Base-by-base conservation (phyloP, 2,113 vertebrate species). In the Phodopus roborovskii region DNA sequence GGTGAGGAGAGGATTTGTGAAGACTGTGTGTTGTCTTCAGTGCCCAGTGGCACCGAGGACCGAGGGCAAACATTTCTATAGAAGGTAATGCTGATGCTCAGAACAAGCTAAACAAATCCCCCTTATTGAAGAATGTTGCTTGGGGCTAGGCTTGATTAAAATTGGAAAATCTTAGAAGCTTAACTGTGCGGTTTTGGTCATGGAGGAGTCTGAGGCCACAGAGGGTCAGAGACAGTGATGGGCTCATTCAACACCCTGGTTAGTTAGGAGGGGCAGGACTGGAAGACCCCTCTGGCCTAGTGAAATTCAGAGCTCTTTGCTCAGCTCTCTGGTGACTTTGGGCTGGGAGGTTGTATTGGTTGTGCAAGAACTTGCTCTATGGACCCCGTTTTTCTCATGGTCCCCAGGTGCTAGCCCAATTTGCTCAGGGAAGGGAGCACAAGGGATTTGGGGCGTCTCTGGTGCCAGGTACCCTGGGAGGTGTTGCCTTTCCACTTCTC, bases 111-210 rank as follows among this genome's bases (percentile, higher is more conserved):
- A 97, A 96, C 96, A 97, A 97, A 97, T 97, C 91, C 82, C 91
- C 94, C 88, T 96, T 95, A 97, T 86, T 97, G 96, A 96, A 97
- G 97, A 97, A 97, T 97, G 96, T 95, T 90, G 96, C 97, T 95
- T 0, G n/a, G 92, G 97, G 97, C 94, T 83, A 96, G 90, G 53
- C 96, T 97, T 98, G 96, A 98, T 98, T 97, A 97, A 97, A 98
- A 98, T 97, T 30, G 95, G 97, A 97, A 75, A 97, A 96, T 98
- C 96, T 97, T 96, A 97, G 95, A 94, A 92, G 91, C 94, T 97
- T 98, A 97, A 97, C 91, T 94, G 81, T 94, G 95, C 90, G 96
- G 97, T 97, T 97, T 97, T 42, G 74, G 90, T 92, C 82, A 84
- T 91, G 78, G 93, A 73, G 62, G 94, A 92, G 50, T 95, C 20